Percentiles rank a stretch among this genome's conserved stretches.
Evolutionary conservation across 2,113 vertebrate genomes (phyloP).

Genomic region (Myrmecophaga tridactyla): DNA sequence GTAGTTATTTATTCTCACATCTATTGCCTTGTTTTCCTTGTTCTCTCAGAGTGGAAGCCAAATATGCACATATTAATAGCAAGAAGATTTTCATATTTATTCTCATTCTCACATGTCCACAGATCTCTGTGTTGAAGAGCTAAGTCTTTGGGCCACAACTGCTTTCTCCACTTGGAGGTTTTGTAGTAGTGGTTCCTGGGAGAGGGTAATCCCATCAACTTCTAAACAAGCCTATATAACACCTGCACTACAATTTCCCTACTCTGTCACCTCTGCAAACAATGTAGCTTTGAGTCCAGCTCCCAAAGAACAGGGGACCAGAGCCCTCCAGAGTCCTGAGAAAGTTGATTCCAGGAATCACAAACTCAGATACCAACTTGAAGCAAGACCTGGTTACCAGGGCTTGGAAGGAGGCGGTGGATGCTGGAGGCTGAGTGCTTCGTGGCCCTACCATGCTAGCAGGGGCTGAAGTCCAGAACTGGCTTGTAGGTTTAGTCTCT

Average conservation of each 20-base stretch:
- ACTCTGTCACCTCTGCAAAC: neutral
- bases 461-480: neutral
- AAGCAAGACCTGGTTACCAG: slow-evolving; percentile 4
- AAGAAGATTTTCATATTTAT: slow-evolving; percentile 56
- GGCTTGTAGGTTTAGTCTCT: neutral
- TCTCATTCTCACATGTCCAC: slow-evolving; percentile 44
- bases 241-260: neutral
- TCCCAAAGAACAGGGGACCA: neutral
- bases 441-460: neutral
- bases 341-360: neutral
- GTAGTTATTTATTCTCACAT: neutral
- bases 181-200: neutral
- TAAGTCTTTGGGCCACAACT: neutral
- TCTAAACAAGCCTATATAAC: neutral
- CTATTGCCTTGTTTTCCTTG: neutral
- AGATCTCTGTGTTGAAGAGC: neutral
- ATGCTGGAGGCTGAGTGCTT: neutral
- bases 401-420: neutral
- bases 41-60: neutral
- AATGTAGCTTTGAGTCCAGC: neutral
- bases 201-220: neutral
- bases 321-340: neutral
- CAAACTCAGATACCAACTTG: neutral
- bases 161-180: neutral
- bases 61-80: neutral